A percentile compares a stretch with the other conserved stretches of the same genome.
Evolutionary conservation across 2,797 vertebrate genomes (phyloP).

Genomic region (Potorous gilbertii): DNA sequence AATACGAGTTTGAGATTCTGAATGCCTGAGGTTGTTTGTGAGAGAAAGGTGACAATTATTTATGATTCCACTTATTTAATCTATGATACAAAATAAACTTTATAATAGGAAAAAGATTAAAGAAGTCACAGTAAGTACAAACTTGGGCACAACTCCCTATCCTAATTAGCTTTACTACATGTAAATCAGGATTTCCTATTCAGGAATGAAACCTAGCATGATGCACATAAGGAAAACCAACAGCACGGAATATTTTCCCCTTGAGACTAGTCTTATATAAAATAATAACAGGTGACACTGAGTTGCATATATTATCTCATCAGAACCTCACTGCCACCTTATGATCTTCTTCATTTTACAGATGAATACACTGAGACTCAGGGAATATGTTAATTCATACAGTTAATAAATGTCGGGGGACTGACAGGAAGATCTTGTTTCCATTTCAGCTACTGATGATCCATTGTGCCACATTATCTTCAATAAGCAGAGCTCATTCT

Average conservation of each 20-base stretch:
- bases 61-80: neutral
- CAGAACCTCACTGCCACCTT: neutral
- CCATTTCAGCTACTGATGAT: neutral
- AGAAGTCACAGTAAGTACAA: neutral
- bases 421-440: neutral
- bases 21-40: neutral
- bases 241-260: neutral
- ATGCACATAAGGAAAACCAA: neutral
- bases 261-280: neutral
- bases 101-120: neutral
- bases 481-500: neutral
- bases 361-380: neutral
- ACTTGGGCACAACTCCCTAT: neutral
- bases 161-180: neutral
- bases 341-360: neutral
- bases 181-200: neutral
- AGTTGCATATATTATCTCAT: neutral
- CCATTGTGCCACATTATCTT: neutral
- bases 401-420: neutral
- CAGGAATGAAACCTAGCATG: neutral
- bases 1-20: neutral
- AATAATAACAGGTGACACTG: neutral
- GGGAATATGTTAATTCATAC: conserved; percentile 8
- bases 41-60: neutral
- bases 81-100: neutral